Percentiles rank a stretch among this genome's conserved stretches.
Conservation (phyloP, 2,113 vertebrate species). For the Vimba vimba region DNA sequence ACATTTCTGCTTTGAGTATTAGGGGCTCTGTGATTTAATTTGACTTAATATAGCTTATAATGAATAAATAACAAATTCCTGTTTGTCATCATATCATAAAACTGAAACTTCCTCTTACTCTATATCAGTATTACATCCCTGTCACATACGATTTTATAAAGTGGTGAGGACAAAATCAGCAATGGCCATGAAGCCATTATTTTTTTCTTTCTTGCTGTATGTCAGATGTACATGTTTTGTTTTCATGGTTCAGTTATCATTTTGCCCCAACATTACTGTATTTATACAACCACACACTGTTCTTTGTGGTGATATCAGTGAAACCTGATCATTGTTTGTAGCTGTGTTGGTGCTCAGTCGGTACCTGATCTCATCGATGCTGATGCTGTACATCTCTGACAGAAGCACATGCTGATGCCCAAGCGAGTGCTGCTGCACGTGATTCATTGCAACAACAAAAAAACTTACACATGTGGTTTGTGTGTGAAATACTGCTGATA, state of each 20-base stretch:
- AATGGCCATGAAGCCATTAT: neutral
- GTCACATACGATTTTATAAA: neutral
- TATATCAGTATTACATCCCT: neutral
- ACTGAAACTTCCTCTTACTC: neutral
- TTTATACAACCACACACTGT: neutral
- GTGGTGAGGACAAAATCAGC: too few relatives aligned
- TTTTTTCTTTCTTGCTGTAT: neutral
- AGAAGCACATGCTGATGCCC: constrained; percentile 18
- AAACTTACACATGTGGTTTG: constrained; percentile 16
- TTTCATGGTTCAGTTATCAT: constrained; percentile 8
- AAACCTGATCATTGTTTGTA: constrained; percentile 33
- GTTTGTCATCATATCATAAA: neutral
- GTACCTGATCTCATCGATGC: constrained; percentile 9
- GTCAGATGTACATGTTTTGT: constrained; percentile 5
- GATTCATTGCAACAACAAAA: neutral
- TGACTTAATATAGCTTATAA: neutral
- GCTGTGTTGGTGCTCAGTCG: neutral
- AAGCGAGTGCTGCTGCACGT: neutral
- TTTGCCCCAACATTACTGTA: neutral
- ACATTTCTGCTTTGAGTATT: neutral
- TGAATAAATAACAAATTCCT: too few relatives aligned
- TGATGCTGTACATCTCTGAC: neutral
- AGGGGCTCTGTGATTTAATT: neutral
- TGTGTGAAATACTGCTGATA: constrained; percentile 34
- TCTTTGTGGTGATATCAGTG: constrained; percentile 8